Conservation (phyloP, 2,888 invertebrate genomes). For the Pyrrhia umbra region DNA sequence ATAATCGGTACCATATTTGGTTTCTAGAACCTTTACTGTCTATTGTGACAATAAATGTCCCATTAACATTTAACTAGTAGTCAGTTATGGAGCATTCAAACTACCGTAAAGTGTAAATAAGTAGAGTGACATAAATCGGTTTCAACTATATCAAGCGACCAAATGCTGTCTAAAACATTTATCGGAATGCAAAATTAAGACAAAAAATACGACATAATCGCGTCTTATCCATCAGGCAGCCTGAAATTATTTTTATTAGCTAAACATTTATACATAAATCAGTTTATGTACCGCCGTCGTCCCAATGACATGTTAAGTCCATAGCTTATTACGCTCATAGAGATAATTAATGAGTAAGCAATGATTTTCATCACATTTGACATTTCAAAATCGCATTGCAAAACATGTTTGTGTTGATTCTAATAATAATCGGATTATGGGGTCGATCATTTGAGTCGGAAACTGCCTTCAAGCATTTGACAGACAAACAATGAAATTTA, state of each 20-base stretch:
- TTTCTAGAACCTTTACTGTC: conserved; percentile 29
- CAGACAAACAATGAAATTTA: conserved; percentile 46
- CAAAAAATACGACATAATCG: not conserved
- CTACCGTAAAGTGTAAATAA: conserved; percentile 13
- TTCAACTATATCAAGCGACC: conserved; percentile 1
- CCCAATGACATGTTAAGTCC: conserved; percentile 7
- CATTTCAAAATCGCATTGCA: conserved; percentile 49
- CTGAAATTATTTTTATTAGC: not conserved
- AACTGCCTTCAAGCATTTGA: conserved; percentile 40
- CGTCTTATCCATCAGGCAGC: not conserved
- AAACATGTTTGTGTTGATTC: conserved; percentile 46
- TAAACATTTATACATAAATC: conserved; percentile 4
- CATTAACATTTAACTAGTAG: conserved; percentile 41
- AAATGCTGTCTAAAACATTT: not conserved
- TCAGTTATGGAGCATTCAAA: conserved; percentile 20
- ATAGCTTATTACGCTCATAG: conserved; percentile 22
- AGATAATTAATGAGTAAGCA: conserved; percentile 22
- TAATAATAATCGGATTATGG: conserved; percentile 41
- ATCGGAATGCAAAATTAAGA: not conserved
- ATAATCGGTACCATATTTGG: conserved; percentile 56
- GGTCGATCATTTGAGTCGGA: conserved; percentile 34
- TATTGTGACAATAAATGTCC: conserved; percentile 47
- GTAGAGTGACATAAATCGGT: conserved; percentile 9
- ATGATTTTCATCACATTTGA: conserved; percentile 48
- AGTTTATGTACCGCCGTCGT: not conserved